Evolutionary conservation across 2,797 vertebrate genomes (phyloP), one percentile per base, ranked within the genome.

Genomic region (Mastacembelus armatus): DNA sequence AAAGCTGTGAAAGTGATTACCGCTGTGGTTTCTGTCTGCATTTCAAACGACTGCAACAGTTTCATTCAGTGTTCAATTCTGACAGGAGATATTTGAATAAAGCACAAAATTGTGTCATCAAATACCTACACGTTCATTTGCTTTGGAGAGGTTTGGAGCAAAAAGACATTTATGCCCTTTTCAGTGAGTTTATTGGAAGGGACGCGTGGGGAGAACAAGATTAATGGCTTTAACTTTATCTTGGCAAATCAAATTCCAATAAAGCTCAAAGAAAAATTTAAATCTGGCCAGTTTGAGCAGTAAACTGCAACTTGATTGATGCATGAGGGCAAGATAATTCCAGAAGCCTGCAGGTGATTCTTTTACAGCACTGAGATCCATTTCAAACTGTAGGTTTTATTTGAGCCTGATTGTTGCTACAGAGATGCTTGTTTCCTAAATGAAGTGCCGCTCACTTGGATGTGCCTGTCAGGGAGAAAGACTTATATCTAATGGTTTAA

Each of bases 231-330:
- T 59, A 82, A 76, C 87, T 91, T 92, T 91, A 89, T 89, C 83
- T 93, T 93, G 92, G 92, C 92, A 91, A 93, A 89, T 92, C 80
- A 85, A 81, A 87, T 84, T 90, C 89, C 80, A 91, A 94, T 92
- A 93, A 93, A 93, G 80, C 82, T 82, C 71, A 75, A 69, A 85
- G 65, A 90, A 89, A 92, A 88, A 87, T 82, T 78, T 29, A 74
- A 80, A 88, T 73, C 81, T 74, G 81, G 80, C 85, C 78, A 54
- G 73, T 49, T 69, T 12, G 52, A 77, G 66, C 65, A 51, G 70
- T 87, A 87, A 88, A 85, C 62, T 78, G 77, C 69, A 78, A 78
- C 81, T 86, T 87, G 84, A 91, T 88, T 91, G 84, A 93, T 91
- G 85, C 44, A 38, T 59, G 78, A 71, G 66, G 60, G 67, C 65